Conservation (phyloP, 2,797 vertebrate genomes). For the Periophthalmus magnuspinnatus region DNA sequence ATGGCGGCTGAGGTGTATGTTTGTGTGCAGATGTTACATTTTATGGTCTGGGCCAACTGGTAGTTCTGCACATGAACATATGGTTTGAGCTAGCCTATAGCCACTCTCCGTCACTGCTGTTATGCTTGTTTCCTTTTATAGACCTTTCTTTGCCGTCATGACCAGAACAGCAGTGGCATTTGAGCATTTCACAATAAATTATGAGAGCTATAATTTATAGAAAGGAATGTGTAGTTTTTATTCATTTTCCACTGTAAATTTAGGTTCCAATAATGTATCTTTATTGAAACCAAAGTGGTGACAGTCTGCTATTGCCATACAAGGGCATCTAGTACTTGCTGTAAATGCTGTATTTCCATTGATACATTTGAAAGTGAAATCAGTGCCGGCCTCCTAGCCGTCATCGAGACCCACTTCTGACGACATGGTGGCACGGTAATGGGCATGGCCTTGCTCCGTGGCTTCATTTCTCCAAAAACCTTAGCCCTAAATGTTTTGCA, state of each 20-base stretch:
- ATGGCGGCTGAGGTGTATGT: background rate
- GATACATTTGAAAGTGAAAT: constrained; percentile 6
- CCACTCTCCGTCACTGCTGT: constrained; percentile 7
- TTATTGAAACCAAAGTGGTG: background rate
- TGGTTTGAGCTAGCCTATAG: constrained; percentile 29
- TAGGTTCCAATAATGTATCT: background rate
- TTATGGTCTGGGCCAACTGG: constrained; percentile 3
- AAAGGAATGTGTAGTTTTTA: constrained; percentile 10
- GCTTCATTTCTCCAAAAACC: constrained; percentile 38
- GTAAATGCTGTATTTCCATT: background rate
- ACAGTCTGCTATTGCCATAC: background rate
- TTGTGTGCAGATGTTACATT: constrained; percentile 18
- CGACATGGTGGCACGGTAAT: constrained; percentile 30
- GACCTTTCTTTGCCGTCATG: constrained; percentile 28
- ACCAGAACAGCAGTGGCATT: constrained; percentile 36
- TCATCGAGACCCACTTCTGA: constrained; percentile 30
- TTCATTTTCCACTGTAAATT: background rate
- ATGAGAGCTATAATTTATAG: constrained; percentile 16
- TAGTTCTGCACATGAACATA: constrained; percentile 28
- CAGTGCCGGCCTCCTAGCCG: background rate
- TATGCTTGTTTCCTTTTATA: constrained; percentile 37
- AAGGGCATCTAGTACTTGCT: background rate
- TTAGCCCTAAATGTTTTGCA: constrained; percentile 46
- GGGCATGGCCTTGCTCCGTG: constrained; percentile 32
- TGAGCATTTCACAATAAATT: constrained; percentile 19